Percentiles rank a stretch among this genome's conserved stretches.
Evolutionary conservation across 2,797 vertebrate species (phyloP).

Genomic region (Fringilla coelebs): DNA sequence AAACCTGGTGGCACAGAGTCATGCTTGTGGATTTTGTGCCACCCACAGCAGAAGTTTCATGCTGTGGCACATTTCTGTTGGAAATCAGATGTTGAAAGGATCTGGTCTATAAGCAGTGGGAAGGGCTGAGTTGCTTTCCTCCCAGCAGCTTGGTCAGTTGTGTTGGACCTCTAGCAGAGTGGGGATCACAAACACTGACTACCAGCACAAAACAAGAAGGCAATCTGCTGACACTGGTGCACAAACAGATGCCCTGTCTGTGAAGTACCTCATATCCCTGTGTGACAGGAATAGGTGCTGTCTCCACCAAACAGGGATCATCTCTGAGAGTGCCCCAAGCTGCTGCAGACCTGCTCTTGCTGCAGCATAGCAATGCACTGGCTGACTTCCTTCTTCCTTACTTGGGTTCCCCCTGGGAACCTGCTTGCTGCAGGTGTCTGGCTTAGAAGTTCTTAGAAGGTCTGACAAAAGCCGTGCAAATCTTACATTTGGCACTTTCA

Average conservation of each 20-base stretch:
- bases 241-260: not conserved
- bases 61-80: not conserved
- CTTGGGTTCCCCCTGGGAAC: not conserved
- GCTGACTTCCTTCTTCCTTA: not conserved
- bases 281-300: not conserved
- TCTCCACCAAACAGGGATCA: not conserved
- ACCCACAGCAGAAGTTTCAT: not conserved
- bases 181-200: not conserved
- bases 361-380: not conserved
- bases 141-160: not conserved
- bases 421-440: not conserved
- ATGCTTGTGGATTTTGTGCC: not conserved
- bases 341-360: rapidly evolving
- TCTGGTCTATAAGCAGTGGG: not conserved
- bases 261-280: not conserved
- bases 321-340: not conserved
- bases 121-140: not conserved
- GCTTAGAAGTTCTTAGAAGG: not conserved
- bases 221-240: not conserved
- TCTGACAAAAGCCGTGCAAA: not conserved
- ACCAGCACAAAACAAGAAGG: not conserved
- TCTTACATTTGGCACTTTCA: not conserved
- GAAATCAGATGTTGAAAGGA: not conserved
- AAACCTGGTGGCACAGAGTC: not conserved
- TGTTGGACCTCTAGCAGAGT: not conserved